These are phyloP conservation scores for Lepidurus apus DNA, from an alignment of 1,140 invertebrate species.

Conservation along the genomic window DNA sequence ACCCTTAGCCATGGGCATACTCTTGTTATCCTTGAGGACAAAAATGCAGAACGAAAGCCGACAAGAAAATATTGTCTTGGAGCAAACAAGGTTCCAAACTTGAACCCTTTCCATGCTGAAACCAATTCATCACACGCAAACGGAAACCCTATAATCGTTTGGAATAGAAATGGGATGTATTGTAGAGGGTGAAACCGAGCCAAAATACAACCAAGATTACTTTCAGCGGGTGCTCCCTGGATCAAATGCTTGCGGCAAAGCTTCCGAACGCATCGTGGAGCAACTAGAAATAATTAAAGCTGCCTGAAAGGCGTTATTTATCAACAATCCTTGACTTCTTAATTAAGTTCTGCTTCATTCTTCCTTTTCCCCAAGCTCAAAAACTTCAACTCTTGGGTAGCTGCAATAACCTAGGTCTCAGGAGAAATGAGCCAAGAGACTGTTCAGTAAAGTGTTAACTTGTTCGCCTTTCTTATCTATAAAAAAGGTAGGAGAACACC, in stretches of 20 bases:
- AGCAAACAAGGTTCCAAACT: background rate
- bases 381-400: too few species aligned
- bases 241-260: constrained; percentile 1
- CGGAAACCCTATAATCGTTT: background rate
- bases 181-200: background rate
- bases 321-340: background rate
- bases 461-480: too few species aligned
- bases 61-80: background rate
- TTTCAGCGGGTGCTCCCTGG: background rate
- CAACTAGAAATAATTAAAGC: background rate
- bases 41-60: background rate
- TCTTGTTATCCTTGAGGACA: background rate
- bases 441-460: too few species aligned
- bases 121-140: background rate
- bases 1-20: too few species aligned
- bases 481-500: too few species aligned
- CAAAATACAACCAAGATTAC: background rate
- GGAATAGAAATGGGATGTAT: background rate
- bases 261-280: background rate
- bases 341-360: too few species aligned
- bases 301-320: background rate
- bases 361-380: too few species aligned
- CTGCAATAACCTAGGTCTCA: too few species aligned
- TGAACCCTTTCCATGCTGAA: background rate
- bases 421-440: too few species aligned